Percentiles rank a stretch among this genome's conserved stretches.
Conservation (phyloP, 2,113 vertebrate genomes). For the Sorex fumeus region DNA sequence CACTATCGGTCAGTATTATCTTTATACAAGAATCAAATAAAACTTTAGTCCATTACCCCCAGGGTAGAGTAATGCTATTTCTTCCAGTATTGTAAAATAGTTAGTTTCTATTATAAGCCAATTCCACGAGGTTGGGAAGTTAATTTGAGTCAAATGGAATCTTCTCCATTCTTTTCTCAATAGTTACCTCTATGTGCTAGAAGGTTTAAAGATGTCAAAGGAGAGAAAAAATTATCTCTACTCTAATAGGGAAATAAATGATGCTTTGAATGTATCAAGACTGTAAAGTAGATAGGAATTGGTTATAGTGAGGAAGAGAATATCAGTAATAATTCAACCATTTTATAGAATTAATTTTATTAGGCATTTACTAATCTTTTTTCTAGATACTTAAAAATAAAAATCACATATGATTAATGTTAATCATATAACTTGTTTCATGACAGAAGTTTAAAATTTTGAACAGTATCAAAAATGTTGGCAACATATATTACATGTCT, state of each 20-base stretch:
- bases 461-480: constrained; percentile 53
- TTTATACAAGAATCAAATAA: not conserved
- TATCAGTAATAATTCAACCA: not conserved
- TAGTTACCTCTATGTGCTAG: not conserved
- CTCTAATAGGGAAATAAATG: not conserved
- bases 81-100: not conserved
- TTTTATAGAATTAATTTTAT: not conserved
- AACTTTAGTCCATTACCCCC: not conserved
- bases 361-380: constrained; percentile 13
- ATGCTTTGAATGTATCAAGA: not conserved
- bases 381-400: constrained; percentile 55
- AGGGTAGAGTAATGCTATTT: not conserved
- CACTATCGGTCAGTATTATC: not conserved
- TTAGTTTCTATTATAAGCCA: constrained; percentile 33
- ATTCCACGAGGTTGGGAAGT: not conserved
- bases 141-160: constrained; percentile 16
- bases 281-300: not conserved
- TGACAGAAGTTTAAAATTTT: constrained; percentile 61
- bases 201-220: not conserved
- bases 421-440: constrained; percentile 70
- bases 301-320: not conserved
- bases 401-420: constrained; percentile 30
- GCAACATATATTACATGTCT: constrained; percentile 68
- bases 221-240: constrained; percentile 22
- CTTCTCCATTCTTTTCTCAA: not conserved